Evolutionary conservation across 2,113 vertebrate genomes (phyloP).

Genomic region (Cathartes aura): DNA sequence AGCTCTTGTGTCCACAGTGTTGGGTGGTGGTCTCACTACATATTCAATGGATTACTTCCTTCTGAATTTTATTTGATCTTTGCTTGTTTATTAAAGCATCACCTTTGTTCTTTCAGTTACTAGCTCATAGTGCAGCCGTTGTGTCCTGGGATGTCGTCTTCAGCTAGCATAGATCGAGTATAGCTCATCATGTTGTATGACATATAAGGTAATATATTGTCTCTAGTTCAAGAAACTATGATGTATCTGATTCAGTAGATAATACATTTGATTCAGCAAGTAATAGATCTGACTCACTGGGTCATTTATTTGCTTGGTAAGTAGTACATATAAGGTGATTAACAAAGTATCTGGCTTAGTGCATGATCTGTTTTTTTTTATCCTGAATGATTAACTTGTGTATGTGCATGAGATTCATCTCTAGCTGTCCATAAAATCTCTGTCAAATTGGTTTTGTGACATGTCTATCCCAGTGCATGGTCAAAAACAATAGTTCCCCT

Average conservation of each 20-base stretch:
- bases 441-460: not conserved
- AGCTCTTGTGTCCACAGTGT: not conserved
- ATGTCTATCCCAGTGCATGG: not conserved
- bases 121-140: not conserved
- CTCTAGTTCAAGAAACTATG: not conserved
- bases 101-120: not conserved
- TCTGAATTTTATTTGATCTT: not conserved
- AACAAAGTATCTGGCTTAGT: not conserved
- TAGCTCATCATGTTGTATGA: not conserved
- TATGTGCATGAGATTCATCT: not conserved
- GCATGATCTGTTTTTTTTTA: not conserved
- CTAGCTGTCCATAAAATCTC: not conserved
- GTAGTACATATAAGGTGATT: not conserved
- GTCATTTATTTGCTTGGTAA: not conserved
- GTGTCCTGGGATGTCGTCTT: not conserved
- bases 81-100: not conserved
- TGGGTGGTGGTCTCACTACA: not conserved
- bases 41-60: not conserved
- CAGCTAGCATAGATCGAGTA: not conserved
- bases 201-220: not conserved
- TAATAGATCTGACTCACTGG: not conserved
- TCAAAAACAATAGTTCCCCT: not conserved
- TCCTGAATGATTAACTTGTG: not conserved
- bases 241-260: not conserved
- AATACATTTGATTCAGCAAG: not conserved